Evolutionary conservation across 23 tunicate species (phyloP).

Genomic region (Diplosoma virens): DNA sequence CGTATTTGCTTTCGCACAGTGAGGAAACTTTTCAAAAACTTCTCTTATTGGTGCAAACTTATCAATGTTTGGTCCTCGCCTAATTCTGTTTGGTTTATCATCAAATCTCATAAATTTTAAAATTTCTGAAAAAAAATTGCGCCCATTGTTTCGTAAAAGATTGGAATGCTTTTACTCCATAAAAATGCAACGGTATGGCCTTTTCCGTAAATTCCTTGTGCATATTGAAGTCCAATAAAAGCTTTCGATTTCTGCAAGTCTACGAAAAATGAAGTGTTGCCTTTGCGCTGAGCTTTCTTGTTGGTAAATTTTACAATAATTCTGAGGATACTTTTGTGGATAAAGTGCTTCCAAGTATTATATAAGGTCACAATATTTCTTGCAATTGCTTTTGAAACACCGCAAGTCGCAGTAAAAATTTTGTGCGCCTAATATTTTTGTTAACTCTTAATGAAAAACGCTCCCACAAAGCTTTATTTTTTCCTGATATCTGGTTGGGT

Average conservation of each 20-base stretch:
- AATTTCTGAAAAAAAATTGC: not conserved
- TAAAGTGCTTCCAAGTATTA: conserved; percentile 6
- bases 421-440: not conserved
- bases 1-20: conserved; percentile 8
- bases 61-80: not conserved
- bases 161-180: not conserved
- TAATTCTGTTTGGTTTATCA: conserved; percentile 8
- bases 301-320: not conserved
- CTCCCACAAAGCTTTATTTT: not conserved
- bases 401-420: not conserved
- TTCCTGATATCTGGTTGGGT: not conserved
- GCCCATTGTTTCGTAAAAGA: conserved; percentile 8
- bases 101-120: conserved; percentile 15
- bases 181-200: conserved; percentile 9
- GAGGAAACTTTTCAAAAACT: not conserved
- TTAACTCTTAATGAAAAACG: not conserved
- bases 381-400: not conserved
- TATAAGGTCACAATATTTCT: conserved; percentile 6
- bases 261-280: not conserved
- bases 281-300: conserved; percentile 8
- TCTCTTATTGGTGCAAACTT: conserved; percentile 18
- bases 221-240: conserved; percentile 9
- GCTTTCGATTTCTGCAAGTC: not conserved
- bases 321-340: not conserved
- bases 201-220: conserved; percentile 10